Evolutionary conservation across 2,797 vertebrate genomes (phyloP), one percentile per base, ranked within the genome.

Genomic region (Hoplostethus mediterraneus): DNA sequence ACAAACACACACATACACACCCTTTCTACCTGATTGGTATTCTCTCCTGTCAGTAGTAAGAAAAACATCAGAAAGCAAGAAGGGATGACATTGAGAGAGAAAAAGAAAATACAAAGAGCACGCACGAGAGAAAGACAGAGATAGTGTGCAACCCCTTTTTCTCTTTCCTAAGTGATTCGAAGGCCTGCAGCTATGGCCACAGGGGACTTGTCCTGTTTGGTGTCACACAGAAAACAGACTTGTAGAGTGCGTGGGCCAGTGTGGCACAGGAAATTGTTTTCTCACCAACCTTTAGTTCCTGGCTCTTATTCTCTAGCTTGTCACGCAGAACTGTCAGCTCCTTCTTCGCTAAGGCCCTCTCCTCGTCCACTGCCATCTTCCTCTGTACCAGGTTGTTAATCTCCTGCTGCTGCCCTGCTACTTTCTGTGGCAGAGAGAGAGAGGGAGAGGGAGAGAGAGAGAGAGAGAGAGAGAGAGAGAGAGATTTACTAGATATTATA

Each of bases 231-330:
- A 67, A 73, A 21, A 79, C 45, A 75, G 45, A 79, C 55, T 62
- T 77, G 64, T 68, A 1, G 40, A 87, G 84, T 89, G 90, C 71
- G 44, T 77, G 51, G 54, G 40, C 58, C 51, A 79, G 74, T 87
- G 40, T 71, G 67, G 71, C 80, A 79, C 57, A 56, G 77, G 71
- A 80, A 71, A 91, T 82, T 40, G 21, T 21, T 84, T 79, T 84
- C 70, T 89, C 79, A 90, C 91, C 85, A 93, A 98, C 97, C 97
- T 97, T 93, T 90, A 96, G 89, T 95, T 97, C 95, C 83, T 93
- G 92, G 88, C 90, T 96, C 91, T 94, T 96, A 92, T 95, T 94
- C 92, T 92, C 92, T 91, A 96, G 94, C 92, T 96, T 94, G 87
- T 93, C 89, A 77, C 92, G 93, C 85, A 97, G 94, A 85, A 89